Base-by-base conservation (phyloP, 2,113 vertebrate genomes). In the Cyanistes caeruleus region DNA sequence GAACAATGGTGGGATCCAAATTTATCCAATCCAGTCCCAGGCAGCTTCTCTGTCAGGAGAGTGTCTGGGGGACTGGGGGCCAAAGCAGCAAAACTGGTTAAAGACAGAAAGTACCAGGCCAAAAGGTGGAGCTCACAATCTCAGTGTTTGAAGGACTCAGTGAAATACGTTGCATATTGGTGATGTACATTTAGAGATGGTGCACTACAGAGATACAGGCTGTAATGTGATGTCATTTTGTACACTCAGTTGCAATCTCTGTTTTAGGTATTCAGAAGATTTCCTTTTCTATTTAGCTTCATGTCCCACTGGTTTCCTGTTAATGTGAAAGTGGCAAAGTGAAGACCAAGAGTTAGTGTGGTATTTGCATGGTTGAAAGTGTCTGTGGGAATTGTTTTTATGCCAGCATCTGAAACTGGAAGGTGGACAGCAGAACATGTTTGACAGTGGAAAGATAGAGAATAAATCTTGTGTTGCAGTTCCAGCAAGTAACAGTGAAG, bases 371-470 rank as follows among this genome's bases (percentile, higher is more conserved):
- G 30, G 11, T 33, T 84, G 75, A 69, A 44, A 46, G 43, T 65
- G 62, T 75, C 76, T 87, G 48, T 72, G 48, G 65, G 51, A 87
- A 59, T 15, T 85, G 62, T 84, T 97, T 94, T 87, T 69, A 37
- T 93, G 84, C 92, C 44, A n/a, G 63, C 65, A 31, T 95, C 58
- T 93, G 43, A 64, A 69, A 70, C 72, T 88, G 72, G 56, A 75
- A 92, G 65, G 58, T 65, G 74, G 67, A 44, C 56, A 76, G 20
- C 10, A 62, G 49, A 76, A 56, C 8, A 11, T 62, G 16, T 82
- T 51, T 80, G 77, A 93, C 77, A 93, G 18, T 27, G 72, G 81
- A 89, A 84, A 72, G 84, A 89, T 27, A 24, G 69, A 79, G 52
- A 84, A 60, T 63, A 58, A 91, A 65, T 82, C 65, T 87, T 41